A percentile compares a stretch with the other conserved stretches of the same genome.
phyloP scores from a whole-genome alignment of 64 coral and sea anemone species.

The Dendrophyllia cribrosa region DNA sequence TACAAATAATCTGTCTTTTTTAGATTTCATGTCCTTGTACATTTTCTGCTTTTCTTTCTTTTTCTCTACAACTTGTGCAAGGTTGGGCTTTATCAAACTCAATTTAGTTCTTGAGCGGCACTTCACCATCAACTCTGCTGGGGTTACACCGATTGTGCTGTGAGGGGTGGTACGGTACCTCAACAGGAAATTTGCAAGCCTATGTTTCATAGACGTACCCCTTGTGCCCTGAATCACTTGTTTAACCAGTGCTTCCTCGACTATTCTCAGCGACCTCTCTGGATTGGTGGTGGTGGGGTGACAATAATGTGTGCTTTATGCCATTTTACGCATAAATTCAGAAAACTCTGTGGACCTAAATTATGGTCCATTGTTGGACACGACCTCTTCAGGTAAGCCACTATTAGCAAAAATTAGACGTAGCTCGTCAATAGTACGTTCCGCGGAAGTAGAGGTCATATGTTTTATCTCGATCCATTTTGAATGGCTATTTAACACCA shows the following conservation, averaged over 20 bases:
- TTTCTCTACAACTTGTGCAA: slow-evolving; percentile 41
- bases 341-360: slow-evolving; percentile 7
- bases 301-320: slow-evolving; percentile 48
- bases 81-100: slow-evolving; percentile 48
- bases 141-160: too few relatives aligned
- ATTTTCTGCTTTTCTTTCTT: slow-evolving; percentile 40
- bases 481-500: slow-evolving; percentile 65
- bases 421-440: slow-evolving; percentile 44
- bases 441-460: slow-evolving; percentile 22
- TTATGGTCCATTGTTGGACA: slow-evolving; percentile 43
- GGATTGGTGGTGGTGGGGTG: slow-evolving; percentile 59
- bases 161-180: too few relatives aligned
- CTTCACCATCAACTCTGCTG: too few relatives aligned
- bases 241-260: too few relatives aligned
- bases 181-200: too few relatives aligned
- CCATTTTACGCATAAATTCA: slow-evolving; percentile 35
- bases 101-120: slow-evolving; percentile 27
- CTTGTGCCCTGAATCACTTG: too few relatives aligned
- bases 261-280: slow-evolving; percentile 52
- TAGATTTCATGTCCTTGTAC: slow-evolving; percentile 48
- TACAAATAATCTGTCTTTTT: slow-evolving; percentile 41
- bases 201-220: too few relatives aligned
- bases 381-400: slow-evolving; percentile 46
- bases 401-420: slow-evolving; percentile 40
- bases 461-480: slow-evolving; percentile 67